Base-by-base conservation (phyloP, 2,888 invertebrate species). In the Netelia fuscicornis region DNA sequence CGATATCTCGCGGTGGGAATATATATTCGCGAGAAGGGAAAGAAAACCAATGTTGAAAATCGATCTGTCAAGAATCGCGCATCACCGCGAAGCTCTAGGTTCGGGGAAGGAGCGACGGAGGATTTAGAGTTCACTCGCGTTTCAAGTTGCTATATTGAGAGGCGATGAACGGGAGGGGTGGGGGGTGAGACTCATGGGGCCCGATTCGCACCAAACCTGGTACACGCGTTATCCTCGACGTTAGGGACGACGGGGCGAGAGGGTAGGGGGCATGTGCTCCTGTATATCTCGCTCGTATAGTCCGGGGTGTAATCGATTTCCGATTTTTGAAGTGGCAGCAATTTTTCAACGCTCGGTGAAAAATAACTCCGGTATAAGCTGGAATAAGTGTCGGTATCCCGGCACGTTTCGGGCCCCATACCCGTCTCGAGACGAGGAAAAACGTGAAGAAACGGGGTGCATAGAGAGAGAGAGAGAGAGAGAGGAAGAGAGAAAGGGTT, bases 301-400 rank as follows among this genome's bases (percentile, higher is more conserved):
- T 81, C 87, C 86, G 83, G 88, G 89, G 37, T 37, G 37, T 91
- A 92, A 92, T 92, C 92, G 92, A 92, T 92, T 92, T 92, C 89
- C 92, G 91, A 92, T 92, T 91, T 90, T 86, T 90, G 83, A 86
- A 91, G 90, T 89, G 90, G 88, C 88, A 88, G 89, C 89, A 90
- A 92, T 92, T 92, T 92, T 89, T 92, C 92, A 91, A 89, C 89
- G 87, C 86, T 83, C 87, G 83, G 87, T 90, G 91, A 92, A 92
- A 92, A 92, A 92, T 92, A 91, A 91, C 90, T 91, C 88, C 75
- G 87, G 89, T 90, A 91, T 90, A 91, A 92, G 90, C 90, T 70
- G 81, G 77, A 84, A 83, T 84, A 81, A 85, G 84, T 81, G 78
- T 74, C 78, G 81, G 70, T 79, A 86, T 81, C 62, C 83, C 58